phyloP scores from a whole-genome alignment of 2,888 invertebrate genomes.

The Gasteruption jaculator region DNA sequence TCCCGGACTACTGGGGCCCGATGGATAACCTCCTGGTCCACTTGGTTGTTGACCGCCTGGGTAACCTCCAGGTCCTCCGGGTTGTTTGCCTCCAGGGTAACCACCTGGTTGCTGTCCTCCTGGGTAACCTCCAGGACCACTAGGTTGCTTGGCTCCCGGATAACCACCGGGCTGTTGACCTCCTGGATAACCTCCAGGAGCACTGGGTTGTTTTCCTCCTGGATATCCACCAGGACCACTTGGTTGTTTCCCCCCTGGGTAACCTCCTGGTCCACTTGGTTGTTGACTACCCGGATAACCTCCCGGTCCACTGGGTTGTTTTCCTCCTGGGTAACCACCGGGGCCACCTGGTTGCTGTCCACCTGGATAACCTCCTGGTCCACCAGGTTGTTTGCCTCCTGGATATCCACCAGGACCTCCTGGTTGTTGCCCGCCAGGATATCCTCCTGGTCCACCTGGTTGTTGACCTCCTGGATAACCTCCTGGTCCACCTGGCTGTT shows the following conservation, averaged over 20 bases:
- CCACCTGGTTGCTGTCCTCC: conserved; percentile 24
- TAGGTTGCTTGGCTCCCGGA: conserved; percentile 20
- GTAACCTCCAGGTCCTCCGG: conserved; percentile 6
- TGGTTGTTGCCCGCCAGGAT: conserved; percentile 24
- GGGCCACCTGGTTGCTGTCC: conserved; percentile 16
- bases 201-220: conserved; percentile 41
- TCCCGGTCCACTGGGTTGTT: conserved; percentile 14
- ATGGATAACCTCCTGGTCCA: no score
- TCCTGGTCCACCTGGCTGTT: conserved; percentile 9
- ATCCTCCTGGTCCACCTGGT: conserved; percentile 26
- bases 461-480: conserved; percentile 23
- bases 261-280: conserved; percentile 17
- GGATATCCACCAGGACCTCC: conserved; percentile 22
- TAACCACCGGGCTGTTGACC: conserved; percentile 12
- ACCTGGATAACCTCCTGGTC: conserved; percentile 12
- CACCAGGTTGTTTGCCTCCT: conserved; percentile 14
- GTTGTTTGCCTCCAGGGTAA: conserved; percentile 26
- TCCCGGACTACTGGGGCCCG: conserved; percentile 2
- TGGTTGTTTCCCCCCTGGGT: no score
- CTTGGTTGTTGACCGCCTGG: conserved; percentile 16
- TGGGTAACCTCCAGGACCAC: conserved; percentile 27
- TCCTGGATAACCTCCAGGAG: conserved; percentile 30
- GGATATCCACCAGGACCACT: conserved; percentile 36
- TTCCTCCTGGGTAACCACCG: conserved; percentile 53
- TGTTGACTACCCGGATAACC: conserved; percentile 21